phyloP scores from a whole-genome alignment of 2,113 vertebrate species.

The Blennius ocellaris region DNA sequence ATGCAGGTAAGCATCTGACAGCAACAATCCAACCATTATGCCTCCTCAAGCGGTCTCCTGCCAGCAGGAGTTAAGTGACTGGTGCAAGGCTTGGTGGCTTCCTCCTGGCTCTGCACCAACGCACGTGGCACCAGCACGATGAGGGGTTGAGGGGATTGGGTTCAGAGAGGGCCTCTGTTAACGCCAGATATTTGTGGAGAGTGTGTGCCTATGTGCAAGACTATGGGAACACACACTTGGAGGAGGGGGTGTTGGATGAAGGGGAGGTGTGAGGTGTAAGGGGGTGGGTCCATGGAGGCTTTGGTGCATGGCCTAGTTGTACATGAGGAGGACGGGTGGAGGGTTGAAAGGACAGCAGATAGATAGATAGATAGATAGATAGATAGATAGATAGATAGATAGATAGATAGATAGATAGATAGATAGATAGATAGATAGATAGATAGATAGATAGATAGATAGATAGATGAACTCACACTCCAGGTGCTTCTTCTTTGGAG shows the following conservation, averaged over 20 bases:
- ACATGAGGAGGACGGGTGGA: constrained; percentile 11
- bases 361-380: constrained; percentile 24
- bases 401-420: constrained; percentile 24
- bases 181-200: neutral
- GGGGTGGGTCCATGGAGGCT: too few relatives aligned
- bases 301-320: constrained; percentile 25
- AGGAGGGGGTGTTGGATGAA: neutral
- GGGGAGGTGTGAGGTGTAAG: constrained; percentile 23
- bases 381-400: constrained; percentile 22
- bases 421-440: constrained; percentile 28
- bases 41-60: constrained; percentile 37
- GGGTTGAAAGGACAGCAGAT: constrained; percentile 17
- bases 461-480: constrained; percentile 90
- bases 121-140: too few relatives aligned
- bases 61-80: constrained; percentile 9
- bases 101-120: constrained; percentile 5
- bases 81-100: constrained; percentile 6
- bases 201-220: neutral
- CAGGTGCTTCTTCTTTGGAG: constrained; percentile 99
- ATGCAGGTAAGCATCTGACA: neutral
- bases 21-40: constrained; percentile 37
- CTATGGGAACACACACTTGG: too few relatives aligned
- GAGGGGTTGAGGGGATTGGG: too few relatives aligned
- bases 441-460: constrained; percentile 35
- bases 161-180: too few relatives aligned